phyloP scores from a whole-genome alignment of 2,888 invertebrate species.

The Cepaea hortensis region DNA sequence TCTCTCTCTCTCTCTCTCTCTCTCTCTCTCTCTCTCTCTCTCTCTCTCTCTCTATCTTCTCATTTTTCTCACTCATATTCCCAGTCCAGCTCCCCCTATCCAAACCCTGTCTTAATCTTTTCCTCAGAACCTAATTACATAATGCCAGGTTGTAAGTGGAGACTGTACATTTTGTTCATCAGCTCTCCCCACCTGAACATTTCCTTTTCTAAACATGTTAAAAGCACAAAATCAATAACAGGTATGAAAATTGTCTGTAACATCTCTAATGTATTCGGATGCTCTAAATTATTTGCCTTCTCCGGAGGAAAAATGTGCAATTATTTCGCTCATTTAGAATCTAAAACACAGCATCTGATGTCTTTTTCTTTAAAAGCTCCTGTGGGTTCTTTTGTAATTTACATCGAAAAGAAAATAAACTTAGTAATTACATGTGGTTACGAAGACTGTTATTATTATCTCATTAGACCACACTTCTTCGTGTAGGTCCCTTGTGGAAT shows the following conservation, averaged over 20 bases:
- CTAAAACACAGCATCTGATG: too few relatives aligned
- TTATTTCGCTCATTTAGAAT: background rate
- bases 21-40: background rate
- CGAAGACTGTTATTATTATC: too few relatives aligned
- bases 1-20: background rate
- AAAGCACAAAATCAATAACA: conserved; percentile 28
- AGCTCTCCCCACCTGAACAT: conserved; percentile 6
- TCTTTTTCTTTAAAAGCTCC: too few relatives aligned
- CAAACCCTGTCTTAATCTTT: background rate
- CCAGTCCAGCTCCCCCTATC: background rate
- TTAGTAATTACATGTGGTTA: too few relatives aligned
- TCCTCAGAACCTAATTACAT: conserved; percentile 18
- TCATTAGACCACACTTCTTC: too few relatives aligned
- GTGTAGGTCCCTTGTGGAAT: too few relatives aligned
- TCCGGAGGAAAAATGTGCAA: background rate
- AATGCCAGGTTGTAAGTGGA: conserved; percentile 15
- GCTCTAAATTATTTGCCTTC: background rate
- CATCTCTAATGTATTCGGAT: background rate
- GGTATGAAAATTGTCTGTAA: conserved; percentile 13
- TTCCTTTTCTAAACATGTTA: background rate
- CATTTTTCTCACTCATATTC: background rate
- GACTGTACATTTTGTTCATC: conserved; percentile 3
- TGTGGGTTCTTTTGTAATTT: too few relatives aligned
- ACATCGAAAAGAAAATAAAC: too few relatives aligned
- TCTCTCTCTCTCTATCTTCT: background rate